These are phyloP conservation scores for Cryptosula pallasiana DNA, from an alignment of 2,888 invertebrate species.

Conservation along the genomic window DNA sequence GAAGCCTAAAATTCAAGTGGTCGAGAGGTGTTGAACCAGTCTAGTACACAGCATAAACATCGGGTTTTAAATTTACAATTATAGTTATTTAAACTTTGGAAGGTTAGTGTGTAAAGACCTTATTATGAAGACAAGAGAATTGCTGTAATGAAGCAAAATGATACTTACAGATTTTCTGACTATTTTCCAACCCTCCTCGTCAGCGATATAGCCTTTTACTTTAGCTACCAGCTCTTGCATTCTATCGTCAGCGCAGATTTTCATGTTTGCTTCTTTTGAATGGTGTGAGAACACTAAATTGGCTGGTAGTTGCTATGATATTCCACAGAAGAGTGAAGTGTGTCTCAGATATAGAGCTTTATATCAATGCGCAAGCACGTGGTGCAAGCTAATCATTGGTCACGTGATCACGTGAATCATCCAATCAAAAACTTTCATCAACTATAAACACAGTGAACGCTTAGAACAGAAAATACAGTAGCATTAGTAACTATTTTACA, in stretches of 20 bases:
- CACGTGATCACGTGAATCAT: not conserved
- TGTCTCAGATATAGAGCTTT: not conserved
- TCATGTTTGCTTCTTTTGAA: not conserved
- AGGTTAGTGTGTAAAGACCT: no score
- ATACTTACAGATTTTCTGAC: slow-evolving; percentile 33
- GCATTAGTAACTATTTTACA: no score
- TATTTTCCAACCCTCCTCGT: slow-evolving; percentile 34
- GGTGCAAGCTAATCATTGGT: not conserved
- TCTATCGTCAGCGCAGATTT: slow-evolving; percentile 1
- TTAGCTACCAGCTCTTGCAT: slow-evolving; percentile 27
- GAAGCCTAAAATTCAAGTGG: no score
- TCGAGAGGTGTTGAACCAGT: no score
- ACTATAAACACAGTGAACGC: no score
- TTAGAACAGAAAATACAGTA: no score
- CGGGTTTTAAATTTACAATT: no score
- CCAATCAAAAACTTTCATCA: not conserved
- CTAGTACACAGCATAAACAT: no score
- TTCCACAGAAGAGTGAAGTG: not conserved
- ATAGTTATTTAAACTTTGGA: no score
- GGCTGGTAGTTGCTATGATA: not conserved
- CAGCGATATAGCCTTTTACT: slow-evolving; percentile 29
- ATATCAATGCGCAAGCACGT: not conserved
- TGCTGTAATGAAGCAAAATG: no score
- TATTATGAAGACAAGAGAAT: no score
- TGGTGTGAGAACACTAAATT: not conserved